Evolutionary conservation across 2,888 invertebrate genomes (phyloP), one percentile per base, ranked within the genome.

Genomic region (Apoda limacodes): DNA sequence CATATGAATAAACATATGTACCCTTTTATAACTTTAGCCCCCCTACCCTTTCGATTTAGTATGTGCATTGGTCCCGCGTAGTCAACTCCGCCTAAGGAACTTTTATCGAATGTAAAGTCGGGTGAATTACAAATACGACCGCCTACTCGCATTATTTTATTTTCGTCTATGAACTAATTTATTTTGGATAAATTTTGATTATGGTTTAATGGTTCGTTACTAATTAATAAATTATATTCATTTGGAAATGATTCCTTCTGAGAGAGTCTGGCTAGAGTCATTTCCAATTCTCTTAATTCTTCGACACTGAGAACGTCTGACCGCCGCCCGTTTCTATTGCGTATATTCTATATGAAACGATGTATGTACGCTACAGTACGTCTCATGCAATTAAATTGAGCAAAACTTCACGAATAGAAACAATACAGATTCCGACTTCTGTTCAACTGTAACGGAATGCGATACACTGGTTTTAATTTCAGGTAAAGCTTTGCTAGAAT

Each of bases 81-180:
- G 11, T 35, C 35, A 12, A 32, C 33, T 2, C 25, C 33, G 7
- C n/a, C n/a, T n/a, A n/a, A n/a, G n/a, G n/a, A n/a, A n/a, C n/a
- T 48, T 31, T 47, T 48, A 5, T 45, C 36, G 25, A 37, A 45
- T 0, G 21, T 0, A 13, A 36, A 42, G 2, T 30, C 28, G 9
- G 20, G 7, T 0, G 44, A 41, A 24, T 42, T 42, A 0, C 9
- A 10, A 5, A 50, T 15, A 7, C 45, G 39, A 6, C 46, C 50
- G 12, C 44, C 47, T 3, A 50, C 47, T 4, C 46, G 34, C 21
- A 47, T 40, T n/a, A 47, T 13, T 1, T 36, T 34, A n/a, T 45
- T 10, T 2, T 26, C 9, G 15, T 46, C 45, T 10, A 47, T 3
- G 22, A 39, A 47, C 1, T 31, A 26, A 22, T 41, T 46, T 12